Conservation (phyloP, 2,113 vertebrate species). For the Collichthys lucidus region DNA sequence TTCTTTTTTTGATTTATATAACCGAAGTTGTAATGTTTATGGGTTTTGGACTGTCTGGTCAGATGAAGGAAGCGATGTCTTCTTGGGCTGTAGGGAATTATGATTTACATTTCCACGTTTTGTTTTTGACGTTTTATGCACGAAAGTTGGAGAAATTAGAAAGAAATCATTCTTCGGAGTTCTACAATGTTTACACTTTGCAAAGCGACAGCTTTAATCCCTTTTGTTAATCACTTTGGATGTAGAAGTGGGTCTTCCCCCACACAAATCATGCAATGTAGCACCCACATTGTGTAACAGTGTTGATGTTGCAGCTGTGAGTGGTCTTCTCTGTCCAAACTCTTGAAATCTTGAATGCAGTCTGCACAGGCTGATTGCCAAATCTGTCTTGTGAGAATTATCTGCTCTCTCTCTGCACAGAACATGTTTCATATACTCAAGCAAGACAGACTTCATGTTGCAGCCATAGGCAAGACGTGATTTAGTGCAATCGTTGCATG, state of each 20-base stretch:
- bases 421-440: slow-evolving; percentile 37
- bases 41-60: neutral
- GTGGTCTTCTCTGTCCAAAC: slow-evolving; percentile 38
- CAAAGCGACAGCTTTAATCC: neutral
- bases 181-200: neutral
- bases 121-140: neutral
- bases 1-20: neutral
- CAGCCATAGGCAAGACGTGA: neutral
- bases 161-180: no score
- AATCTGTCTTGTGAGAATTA: slow-evolving; percentile 64
- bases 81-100: neutral
- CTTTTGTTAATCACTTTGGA: neutral
- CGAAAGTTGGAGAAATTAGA: no score
- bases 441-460: slow-evolving; percentile 21
- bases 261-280: neutral
- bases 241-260: neutral
- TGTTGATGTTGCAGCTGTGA: slow-evolving; percentile 54
- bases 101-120: neutral
- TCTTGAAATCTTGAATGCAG: slow-evolving; percentile 24
- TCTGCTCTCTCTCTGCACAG: slow-evolving; percentile 28
- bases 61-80: neutral
- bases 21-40: neutral
- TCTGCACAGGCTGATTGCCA: slow-evolving; percentile 57
- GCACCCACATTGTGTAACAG: slow-evolving; percentile 11
- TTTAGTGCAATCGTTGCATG: neutral